Evolutionary conservation across 1,140 invertebrate species (phyloP).

Genomic region (Ips nitidus): DNA sequence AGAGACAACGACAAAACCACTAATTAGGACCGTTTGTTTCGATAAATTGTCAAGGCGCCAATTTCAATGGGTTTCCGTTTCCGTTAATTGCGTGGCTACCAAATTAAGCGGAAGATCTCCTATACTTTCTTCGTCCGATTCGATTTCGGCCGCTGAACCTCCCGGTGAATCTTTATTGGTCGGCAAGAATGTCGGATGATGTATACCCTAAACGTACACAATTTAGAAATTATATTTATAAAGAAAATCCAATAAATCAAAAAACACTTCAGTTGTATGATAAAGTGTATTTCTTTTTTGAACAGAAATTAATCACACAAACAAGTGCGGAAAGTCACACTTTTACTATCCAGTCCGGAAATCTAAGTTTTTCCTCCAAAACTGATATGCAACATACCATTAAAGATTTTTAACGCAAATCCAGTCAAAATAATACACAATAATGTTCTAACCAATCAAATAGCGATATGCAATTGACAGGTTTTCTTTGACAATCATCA

Average conservation of each 20-base stretch:
- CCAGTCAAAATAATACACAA: too few relatives aligned
- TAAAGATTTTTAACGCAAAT: too few relatives aligned
- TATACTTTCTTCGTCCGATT: constrained; percentile 50
- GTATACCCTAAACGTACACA: constrained; percentile 35
- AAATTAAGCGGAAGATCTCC: constrained; percentile 50
- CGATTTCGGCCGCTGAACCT: constrained; percentile 43
- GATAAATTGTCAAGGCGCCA: background rate
- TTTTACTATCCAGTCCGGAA: too few relatives aligned
- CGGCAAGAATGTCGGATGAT: constrained; percentile 44
- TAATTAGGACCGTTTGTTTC: constrained; percentile 2
- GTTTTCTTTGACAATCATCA: too few relatives aligned
- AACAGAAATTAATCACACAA: background rate
- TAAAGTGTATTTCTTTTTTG: background rate
- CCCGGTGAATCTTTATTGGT: constrained; percentile 39
- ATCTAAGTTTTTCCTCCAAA: too few relatives aligned
- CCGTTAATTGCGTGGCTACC: constrained; percentile 50
- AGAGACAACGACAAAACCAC: background rate
- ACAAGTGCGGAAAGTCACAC: too few relatives aligned
- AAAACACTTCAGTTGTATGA: constrained; percentile 1
- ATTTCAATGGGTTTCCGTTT: constrained; percentile 48
- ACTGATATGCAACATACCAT: too few relatives aligned
- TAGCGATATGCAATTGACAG: too few relatives aligned
- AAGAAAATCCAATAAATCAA: background rate
- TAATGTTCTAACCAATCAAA: too few relatives aligned
- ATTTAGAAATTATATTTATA: background rate